phyloP scores from a whole-genome alignment of 1,140 invertebrate genomes.

The Trichogramma pretiosum region DNA sequence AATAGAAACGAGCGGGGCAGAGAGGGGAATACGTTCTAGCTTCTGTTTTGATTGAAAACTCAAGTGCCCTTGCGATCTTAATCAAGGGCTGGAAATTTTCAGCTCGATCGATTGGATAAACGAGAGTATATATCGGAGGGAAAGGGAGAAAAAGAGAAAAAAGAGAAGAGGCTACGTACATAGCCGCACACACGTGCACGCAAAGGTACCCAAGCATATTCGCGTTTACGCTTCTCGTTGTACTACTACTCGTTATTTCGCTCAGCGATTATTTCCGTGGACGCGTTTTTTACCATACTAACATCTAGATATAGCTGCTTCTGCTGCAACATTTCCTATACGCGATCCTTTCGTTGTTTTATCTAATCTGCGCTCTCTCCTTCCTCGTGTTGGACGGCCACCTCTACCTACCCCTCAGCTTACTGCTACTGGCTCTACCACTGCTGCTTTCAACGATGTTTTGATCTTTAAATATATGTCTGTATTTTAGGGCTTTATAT shows the following conservation, averaged over 20 bases:
- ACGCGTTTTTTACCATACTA: slow-evolving; percentile 1
- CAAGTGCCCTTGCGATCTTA: slow-evolving; percentile 37
- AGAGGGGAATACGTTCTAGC: slow-evolving; percentile 5
- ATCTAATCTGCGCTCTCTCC: no score
- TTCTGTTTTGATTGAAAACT: slow-evolving; percentile 39
- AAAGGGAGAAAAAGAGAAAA: no score
- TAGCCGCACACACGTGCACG: no score
- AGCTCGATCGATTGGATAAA: slow-evolving; percentile 36
- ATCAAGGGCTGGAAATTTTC: slow-evolving; percentile 37
- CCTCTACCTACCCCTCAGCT: no score
- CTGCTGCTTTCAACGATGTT: no score
- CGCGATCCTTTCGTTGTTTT: no score
- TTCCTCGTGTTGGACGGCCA: no score
- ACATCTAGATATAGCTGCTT: neutral
- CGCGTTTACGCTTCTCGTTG: no score
- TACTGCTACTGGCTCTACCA: no score
- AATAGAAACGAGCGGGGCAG: neutral
- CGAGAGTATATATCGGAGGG: slow-evolving; percentile 20
- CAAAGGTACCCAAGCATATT: no score
- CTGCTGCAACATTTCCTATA: neutral
- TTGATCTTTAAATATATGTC: slow-evolving; percentile 19
- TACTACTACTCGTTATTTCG: neutral
- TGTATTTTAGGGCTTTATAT: slow-evolving; percentile 15
- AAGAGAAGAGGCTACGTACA: no score
- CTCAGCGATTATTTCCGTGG: neutral